These are phyloP conservation scores for Acrocephalus scirpaceus DNA, from an alignment of 2,797 vertebrate genomes.

Conservation along the genomic window DNA sequence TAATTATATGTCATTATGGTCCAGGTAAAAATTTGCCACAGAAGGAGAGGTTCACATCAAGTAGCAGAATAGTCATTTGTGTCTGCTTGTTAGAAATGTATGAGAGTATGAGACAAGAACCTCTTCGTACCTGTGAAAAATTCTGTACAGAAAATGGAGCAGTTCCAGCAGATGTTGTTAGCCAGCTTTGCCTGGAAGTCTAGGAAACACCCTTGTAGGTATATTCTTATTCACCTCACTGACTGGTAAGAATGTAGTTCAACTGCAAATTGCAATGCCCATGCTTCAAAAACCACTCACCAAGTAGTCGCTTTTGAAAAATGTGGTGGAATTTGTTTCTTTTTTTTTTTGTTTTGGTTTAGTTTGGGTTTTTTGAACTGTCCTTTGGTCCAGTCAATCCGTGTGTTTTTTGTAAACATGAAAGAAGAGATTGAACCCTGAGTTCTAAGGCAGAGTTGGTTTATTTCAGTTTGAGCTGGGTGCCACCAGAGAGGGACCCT, in stretches of 20 bases:
- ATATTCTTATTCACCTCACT: not conserved
- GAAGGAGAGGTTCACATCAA: not conserved
- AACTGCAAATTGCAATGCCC: not conserved
- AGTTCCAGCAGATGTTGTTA: not conserved
- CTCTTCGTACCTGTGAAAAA: not conserved
- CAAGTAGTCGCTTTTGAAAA: not conserved
- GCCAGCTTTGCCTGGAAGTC: not conserved
- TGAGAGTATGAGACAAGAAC: not conserved
- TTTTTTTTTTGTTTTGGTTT: no score
- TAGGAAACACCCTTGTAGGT: not conserved
- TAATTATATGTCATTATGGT: not conserved
- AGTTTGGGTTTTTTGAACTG: not conserved
- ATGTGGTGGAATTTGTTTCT: not conserved
- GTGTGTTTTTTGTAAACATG: not conserved
- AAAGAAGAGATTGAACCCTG: not conserved
- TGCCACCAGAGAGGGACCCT: not conserved
- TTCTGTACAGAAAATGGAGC: not conserved
- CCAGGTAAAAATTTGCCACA: not conserved
- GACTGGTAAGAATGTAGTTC: not conserved
- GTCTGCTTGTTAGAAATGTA: not conserved
- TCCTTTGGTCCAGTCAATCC: not conserved
- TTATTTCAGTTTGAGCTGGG: not conserved
- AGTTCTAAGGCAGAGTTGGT: not conserved
- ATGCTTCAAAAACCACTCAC: not conserved
- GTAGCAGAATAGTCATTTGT: not conserved